These are phyloP conservation scores for Formica aserva DNA, from an alignment of 2,888 invertebrate species.

Conservation along the genomic window DNA sequence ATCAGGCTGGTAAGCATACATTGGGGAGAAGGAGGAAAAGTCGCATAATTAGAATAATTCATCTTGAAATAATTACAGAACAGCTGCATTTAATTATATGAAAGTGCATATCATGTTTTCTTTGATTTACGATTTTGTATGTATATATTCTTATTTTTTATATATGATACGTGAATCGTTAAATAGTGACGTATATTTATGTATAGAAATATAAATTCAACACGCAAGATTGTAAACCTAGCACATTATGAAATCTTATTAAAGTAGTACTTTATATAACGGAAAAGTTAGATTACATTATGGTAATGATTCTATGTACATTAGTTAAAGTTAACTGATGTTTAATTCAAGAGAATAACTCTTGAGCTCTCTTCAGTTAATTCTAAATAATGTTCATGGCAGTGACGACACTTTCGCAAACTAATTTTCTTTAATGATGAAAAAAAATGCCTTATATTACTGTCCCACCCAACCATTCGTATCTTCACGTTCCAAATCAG, in stretches of 20 bases:
- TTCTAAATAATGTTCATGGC: constrained; percentile 25
- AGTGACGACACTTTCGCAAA: constrained; percentile 23
- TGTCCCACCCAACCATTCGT: background rate
- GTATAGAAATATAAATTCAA: background rate
- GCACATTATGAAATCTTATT: background rate
- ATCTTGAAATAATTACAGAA: background rate
- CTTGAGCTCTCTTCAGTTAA: constrained; percentile 1
- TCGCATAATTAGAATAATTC: background rate
- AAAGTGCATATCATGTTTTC: background rate
- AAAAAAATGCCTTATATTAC: background rate
- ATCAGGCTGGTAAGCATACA: constrained; percentile 13
- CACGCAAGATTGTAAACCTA: background rate
- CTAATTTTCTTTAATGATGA: constrained; percentile 18
- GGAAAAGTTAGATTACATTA: background rate
- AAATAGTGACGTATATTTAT: background rate
- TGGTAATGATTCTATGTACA: background rate
- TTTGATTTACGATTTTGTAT: background rate
- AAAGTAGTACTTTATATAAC: background rate
- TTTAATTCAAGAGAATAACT: constrained; percentile 21
- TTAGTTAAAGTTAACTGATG: constrained; percentile 22
- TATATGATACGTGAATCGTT: background rate
- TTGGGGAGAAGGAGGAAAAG: background rate
- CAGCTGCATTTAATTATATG: background rate
- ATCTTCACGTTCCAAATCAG: constrained; percentile 4
- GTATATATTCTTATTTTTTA: background rate